Evolutionary conservation across 2,113 vertebrate species (phyloP).

Genomic region (Elgaria multicarinata): DNA sequence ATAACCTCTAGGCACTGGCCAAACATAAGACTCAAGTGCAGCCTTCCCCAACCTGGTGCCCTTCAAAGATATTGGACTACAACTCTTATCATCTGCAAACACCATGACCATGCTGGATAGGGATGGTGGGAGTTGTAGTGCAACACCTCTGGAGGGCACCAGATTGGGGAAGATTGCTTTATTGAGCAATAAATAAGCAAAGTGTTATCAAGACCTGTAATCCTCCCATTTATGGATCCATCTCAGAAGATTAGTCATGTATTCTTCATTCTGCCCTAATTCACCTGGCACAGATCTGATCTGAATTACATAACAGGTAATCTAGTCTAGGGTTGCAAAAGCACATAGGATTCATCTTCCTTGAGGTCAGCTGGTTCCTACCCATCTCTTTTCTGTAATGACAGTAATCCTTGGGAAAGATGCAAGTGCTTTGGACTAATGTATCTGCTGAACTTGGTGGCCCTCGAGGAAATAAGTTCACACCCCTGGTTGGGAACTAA

Average conservation of each 20-base stretch:
- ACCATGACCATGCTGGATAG: too few species aligned
- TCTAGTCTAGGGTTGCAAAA: neutral
- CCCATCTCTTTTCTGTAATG: neutral
- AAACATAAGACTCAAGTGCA: neutral
- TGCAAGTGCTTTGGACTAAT: neutral
- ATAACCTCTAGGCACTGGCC: neutral
- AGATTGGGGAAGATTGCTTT: too few species aligned
- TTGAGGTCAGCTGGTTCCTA: neutral
- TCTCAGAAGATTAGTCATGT: neutral
- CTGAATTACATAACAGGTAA: neutral
- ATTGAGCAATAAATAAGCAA: neutral
- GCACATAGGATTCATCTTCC: neutral
- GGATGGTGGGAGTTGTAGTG: too few species aligned
- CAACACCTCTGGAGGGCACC: too few species aligned
- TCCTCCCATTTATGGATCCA: neutral
- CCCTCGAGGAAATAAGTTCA: neutral
- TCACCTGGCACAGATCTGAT: neutral
- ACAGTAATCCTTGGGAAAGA: neutral
- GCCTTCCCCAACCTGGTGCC: too few species aligned
- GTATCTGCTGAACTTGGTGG: neutral
- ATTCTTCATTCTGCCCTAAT: neutral
- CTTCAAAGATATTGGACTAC: too few species aligned
- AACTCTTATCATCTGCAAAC: too few species aligned
- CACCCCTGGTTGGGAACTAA: neutral
- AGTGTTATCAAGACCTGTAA: neutral